phyloP scores from a whole-genome alignment of 2,888 invertebrate species.

The Hedychridium roseum region DNA sequence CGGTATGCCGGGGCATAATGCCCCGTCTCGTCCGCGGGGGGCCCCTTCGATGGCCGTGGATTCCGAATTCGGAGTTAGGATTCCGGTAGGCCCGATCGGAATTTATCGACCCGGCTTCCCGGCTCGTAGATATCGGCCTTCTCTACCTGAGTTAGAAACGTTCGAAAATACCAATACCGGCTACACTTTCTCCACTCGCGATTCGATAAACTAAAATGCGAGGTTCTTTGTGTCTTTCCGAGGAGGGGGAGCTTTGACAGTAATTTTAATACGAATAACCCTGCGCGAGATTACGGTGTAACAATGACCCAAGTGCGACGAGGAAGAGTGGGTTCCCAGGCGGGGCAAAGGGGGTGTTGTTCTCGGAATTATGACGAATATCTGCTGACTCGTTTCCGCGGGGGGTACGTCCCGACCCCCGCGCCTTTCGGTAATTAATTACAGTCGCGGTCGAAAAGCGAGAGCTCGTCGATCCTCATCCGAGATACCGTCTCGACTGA shows the following conservation, averaged over 20 bases:
- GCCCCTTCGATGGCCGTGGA: conserved; percentile 10
- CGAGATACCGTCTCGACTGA: conserved; percentile 41
- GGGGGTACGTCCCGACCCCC: conserved; percentile 47
- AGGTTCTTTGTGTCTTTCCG: no score
- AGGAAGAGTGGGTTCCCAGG: conserved; percentile 7
- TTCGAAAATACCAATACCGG: no score
- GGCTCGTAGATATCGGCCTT: no score
- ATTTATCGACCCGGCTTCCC: conserved; percentile 31
- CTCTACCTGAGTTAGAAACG: no score
- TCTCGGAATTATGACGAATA: conserved; percentile 54
- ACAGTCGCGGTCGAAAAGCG: conserved; percentile 46
- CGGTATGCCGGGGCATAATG: conserved; percentile 11
- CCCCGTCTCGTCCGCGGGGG: conserved; percentile 16
- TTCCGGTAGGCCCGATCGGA: conserved; percentile 39
- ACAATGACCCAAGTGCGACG: no score
- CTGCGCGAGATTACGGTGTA: no score
- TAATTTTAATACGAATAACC: no score
- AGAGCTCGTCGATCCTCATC: conserved; percentile 54
- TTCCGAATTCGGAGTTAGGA: conserved; percentile 18
- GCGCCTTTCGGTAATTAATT: conserved; percentile 57
- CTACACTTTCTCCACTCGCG: no score
- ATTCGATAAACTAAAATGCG: no score
- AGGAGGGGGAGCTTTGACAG: no score
- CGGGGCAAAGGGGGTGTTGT: conserved; percentile 22
- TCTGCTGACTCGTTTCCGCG: conserved; percentile 50